Conservation (phyloP, 1,140 invertebrate species). For the Zaprionus kolodkinae region DNA sequence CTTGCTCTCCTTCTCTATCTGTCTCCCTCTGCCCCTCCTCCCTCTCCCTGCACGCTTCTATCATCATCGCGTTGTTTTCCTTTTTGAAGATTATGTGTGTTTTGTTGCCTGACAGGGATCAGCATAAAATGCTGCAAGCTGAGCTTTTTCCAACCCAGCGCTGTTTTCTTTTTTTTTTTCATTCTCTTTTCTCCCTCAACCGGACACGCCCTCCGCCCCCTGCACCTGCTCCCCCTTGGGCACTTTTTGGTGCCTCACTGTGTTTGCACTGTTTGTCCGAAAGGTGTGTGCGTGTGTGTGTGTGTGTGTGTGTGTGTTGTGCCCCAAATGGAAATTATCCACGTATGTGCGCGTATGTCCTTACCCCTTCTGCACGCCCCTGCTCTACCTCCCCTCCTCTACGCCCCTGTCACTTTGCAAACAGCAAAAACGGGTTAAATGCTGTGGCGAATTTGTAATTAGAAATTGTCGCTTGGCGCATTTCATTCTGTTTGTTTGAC, state of each 20-base stretch:
- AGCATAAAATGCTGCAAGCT: slow-evolving; percentile 84
- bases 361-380: background rate
- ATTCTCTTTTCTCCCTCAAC: slow-evolving; percentile 5
- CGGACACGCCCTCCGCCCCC: slow-evolving; percentile 2
- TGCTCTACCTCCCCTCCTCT: background rate
- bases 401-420: slow-evolving; percentile 26
- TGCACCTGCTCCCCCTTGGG: background rate
- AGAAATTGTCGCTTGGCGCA: slow-evolving; percentile 82
- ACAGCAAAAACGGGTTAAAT: slow-evolving; percentile 80
- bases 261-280: slow-evolving; percentile 63
- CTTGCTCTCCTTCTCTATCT: slow-evolving; percentile 17
- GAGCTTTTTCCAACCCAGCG: slow-evolving; percentile 64
- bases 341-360: slow-evolving; percentile 54
- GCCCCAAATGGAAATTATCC: slow-evolving; percentile 69
- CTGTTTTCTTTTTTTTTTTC: background rate
- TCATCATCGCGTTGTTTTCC: slow-evolving; percentile 74
- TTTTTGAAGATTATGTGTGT: slow-evolving; percentile 84
- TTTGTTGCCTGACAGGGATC: slow-evolving; percentile 84
- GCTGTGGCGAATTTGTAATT: slow-evolving; percentile 83
- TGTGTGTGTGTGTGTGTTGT: slow-evolving; percentile 44
- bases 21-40: background rate
- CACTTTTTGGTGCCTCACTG: slow-evolving; percentile 44
- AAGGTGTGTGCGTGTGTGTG: slow-evolving; percentile 59
- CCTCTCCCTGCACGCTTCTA: slow-evolving; percentile 39
- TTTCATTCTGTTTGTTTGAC: slow-evolving; percentile 76